Base-by-base conservation (phyloP, 2,113 vertebrate species). In the Mesoclemmys tuberculata region DNA sequence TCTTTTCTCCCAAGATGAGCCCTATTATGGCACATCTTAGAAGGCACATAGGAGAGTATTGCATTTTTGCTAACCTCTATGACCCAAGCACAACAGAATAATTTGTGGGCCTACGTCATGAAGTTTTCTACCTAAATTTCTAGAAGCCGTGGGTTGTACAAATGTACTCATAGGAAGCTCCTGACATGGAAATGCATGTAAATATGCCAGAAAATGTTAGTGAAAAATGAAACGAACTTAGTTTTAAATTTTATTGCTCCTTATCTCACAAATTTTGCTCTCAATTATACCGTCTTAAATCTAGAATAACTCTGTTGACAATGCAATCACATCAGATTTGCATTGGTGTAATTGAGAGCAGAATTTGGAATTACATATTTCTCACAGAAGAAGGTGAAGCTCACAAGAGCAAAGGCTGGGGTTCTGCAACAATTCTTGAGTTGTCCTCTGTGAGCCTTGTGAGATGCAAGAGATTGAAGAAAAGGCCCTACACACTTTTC, bases 301-400 rank as follows among this genome's bases (percentile, higher is more conserved):
- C 38, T 10, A 4, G 51, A 44, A 24, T 10, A 88, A 75, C 22
- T 82, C 75, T 80, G 14, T n/a, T 0, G 0, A 61, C 27, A 48
- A 0, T 0, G 2, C 27, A 0, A 0, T 24, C 52, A 24, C 10
- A 14, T 29, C 1, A 0, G 41, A 41, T 44, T 54, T 14, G 35
- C 1, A 1, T 10, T 0, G 1, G 16, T 8, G 22, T 41, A 38
- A 89, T 48, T 21, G 38, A 82, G 80, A 19, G 54, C 24, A 86
- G 79, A 8, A 1, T 48, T 48, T 49, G 0, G 0, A 21, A 18
- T 24, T 0, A 0, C 38, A 13, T 0, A 68, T 0, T 24, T 58
- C 44, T 38, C 44, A 46, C 4, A 52, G 52, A 16, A 49, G 0
- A 0, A 64, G 18, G 35, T 9, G 68, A 52, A 87, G 51, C 0